Conservation (phyloP, 2,888 invertebrate genomes). For the Polyploca ridens region DNA sequence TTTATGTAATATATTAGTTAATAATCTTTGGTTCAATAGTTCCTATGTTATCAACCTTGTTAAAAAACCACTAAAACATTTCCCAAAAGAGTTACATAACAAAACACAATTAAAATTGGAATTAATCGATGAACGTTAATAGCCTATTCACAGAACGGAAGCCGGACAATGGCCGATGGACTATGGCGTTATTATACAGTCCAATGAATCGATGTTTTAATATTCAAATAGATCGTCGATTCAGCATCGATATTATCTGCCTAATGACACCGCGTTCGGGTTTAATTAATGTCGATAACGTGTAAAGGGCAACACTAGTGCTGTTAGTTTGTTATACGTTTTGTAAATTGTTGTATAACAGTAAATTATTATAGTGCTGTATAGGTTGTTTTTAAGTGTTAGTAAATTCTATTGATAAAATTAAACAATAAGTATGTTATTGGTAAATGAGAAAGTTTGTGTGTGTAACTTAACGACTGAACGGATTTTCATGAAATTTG, state of each 20-base stretch:
- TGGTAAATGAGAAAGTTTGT: no score
- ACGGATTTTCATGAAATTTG: no score
- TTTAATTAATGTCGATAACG: constrained; percentile 43
- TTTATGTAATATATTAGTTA: no score
- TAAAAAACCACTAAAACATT: neutral
- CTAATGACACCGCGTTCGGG: constrained; percentile 49
- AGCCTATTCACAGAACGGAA: constrained; percentile 42
- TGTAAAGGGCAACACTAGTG: constrained; percentile 20
- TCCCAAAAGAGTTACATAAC: constrained; percentile 23
- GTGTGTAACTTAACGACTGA: no score
- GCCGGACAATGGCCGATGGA: constrained; percentile 52
- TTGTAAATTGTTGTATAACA: constrained; percentile 8
- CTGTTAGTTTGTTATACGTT: constrained; percentile 4
- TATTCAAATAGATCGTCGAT: constrained; percentile 57
- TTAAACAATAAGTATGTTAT: no score
- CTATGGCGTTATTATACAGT: constrained; percentile 58
- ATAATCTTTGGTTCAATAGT: no score
- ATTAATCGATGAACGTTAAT: constrained; percentile 21
- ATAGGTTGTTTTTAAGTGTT: neutral
- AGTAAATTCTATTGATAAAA: neutral
- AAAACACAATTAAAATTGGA: constrained; percentile 36
- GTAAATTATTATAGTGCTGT: neutral
- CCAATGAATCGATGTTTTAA: constrained; percentile 56
- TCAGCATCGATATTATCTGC: constrained; percentile 46
- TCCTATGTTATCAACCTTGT: no score